Evolutionary conservation across 2,888 invertebrate genomes (phyloP).

Genomic region (Strigamia crassipes): DNA sequence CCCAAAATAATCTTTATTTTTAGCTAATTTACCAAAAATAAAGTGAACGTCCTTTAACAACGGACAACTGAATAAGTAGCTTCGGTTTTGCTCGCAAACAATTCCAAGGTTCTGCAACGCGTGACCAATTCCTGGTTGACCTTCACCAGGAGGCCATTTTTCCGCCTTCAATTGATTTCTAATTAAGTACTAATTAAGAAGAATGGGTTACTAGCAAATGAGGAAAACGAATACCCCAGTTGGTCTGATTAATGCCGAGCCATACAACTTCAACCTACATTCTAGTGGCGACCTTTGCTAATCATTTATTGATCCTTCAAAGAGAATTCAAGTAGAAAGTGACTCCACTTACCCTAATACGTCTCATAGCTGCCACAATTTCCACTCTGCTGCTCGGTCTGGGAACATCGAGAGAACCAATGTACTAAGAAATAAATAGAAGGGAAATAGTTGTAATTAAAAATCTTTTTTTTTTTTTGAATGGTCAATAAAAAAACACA

Average conservation of each 20-base stretch:
- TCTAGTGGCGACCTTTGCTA: conserved; percentile 1
- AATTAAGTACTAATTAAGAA: not conserved
- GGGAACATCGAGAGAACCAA: conserved; percentile 96
- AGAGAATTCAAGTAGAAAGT: not conserved
- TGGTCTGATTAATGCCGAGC: not conserved
- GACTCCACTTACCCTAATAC: conserved; percentile 84
- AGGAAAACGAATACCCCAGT: not conserved
- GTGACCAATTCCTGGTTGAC: not conserved
- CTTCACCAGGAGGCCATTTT: not conserved
- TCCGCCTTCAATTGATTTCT: not conserved
- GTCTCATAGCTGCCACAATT: conserved; percentile 98
- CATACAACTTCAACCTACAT: not conserved
- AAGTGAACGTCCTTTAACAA: not conserved
- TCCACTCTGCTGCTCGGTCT: conserved; percentile 95
- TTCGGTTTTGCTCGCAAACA: not conserved
- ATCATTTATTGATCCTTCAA: conserved; percentile 7
- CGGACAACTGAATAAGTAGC: not conserved
- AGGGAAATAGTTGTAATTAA: not conserved
- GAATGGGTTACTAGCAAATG: not conserved
- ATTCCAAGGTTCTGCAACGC: not conserved
- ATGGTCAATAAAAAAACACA: not conserved
- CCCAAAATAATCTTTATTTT: not conserved
- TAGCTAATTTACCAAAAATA: not conserved
- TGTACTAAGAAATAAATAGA: conserved; percentile 70
- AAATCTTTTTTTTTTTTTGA: not conserved